Percentiles rank a stretch among this genome's conserved stretches.
These are phyloP conservation scores for Colinus virginianus DNA, from an alignment of 2,113 vertebrate genomes.

Conservation along the genomic window DNA sequence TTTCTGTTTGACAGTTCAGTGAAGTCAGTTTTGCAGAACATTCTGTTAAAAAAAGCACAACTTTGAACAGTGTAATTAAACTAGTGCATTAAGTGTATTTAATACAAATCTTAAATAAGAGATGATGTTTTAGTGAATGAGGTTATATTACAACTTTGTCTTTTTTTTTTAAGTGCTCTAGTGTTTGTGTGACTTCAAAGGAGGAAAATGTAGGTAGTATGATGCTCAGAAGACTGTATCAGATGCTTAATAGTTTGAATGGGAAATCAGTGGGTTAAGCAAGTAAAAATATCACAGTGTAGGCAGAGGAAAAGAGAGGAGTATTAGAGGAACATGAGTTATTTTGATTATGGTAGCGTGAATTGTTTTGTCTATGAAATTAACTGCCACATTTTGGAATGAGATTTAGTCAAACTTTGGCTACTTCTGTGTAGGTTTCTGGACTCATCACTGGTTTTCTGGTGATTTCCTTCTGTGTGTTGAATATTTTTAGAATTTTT, in stretches of 20 bases:
- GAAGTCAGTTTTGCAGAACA: background rate
- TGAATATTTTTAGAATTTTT: background rate
- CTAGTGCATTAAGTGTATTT: background rate
- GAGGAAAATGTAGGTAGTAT: background rate
- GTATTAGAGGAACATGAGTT: background rate
- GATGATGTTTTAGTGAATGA: background rate
- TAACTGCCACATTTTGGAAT: background rate
- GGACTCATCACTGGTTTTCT: background rate
- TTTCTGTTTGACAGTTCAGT: background rate
- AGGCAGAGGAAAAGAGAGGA: background rate
- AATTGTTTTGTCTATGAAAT: background rate
- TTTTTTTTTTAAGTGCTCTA: background rate
- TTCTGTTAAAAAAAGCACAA: background rate
- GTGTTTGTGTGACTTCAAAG: background rate
- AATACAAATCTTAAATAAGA: background rate
- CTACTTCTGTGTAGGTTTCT: background rate
- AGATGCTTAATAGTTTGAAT: background rate
- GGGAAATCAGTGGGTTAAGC: background rate
- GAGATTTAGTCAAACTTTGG: background rate
- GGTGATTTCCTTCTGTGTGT: background rate
- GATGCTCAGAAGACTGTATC: background rate
- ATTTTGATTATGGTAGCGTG: background rate
- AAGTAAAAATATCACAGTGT: background rate
- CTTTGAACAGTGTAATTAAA: background rate
- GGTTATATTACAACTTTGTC: background rate